These are phyloP conservation scores for Drosophila cognata DNA, from an alignment of 2,888 invertebrate species.

Conservation along the genomic window DNA sequence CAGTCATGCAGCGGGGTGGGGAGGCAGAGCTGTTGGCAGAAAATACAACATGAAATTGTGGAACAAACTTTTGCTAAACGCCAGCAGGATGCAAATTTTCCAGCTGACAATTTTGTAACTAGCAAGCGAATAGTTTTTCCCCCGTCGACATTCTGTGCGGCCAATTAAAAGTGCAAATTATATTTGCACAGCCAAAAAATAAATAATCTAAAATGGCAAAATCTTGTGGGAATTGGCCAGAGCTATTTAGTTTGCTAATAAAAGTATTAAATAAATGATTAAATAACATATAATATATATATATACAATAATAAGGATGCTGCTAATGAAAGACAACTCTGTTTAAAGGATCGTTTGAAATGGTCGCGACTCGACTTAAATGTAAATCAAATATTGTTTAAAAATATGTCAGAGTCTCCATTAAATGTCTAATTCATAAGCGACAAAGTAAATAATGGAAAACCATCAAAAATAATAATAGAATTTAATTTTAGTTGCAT, in stretches of 20 bases:
- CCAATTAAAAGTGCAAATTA: slow-evolving; percentile 69
- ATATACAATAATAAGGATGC: no score
- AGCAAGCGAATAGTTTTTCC: slow-evolving; percentile 10
- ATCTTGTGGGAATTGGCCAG: neutral
- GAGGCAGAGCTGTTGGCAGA: neutral
- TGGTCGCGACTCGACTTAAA: neutral
- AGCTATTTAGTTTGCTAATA: neutral
- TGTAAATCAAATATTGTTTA: neutral
- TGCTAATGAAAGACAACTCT: neutral
- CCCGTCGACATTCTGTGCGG: slow-evolving; percentile 21
- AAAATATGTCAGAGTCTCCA: neutral
- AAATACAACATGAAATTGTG: slow-evolving; percentile 48
- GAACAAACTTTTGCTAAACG: slow-evolving; percentile 52
- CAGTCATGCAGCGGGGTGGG: slow-evolving; percentile 23
- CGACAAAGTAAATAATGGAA: no score
- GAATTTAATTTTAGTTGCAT: neutral
- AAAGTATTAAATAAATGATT: neutral
- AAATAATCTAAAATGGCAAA: slow-evolving; percentile 5
- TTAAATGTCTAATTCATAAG: neutral
- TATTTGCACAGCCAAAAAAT: slow-evolving; percentile 27
- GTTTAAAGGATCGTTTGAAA: neutral
- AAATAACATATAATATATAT: neutral
- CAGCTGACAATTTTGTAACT: slow-evolving; percentile 48
- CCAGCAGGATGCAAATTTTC: slow-evolving; percentile 46
- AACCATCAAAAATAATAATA: neutral